Conservation (phyloP, 2,113 vertebrate genomes). For the Festucalex cinctus region DNA sequence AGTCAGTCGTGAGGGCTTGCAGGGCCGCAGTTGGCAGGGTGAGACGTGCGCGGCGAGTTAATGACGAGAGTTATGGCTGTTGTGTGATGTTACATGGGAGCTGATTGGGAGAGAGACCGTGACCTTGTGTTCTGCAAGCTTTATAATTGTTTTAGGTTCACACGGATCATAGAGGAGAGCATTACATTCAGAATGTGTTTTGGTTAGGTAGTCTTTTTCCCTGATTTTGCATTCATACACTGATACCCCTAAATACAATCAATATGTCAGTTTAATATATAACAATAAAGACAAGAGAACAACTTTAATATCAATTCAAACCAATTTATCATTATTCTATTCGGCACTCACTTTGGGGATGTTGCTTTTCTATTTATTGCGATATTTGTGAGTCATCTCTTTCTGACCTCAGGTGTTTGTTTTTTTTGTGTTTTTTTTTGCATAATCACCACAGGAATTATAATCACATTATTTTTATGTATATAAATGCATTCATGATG, state of each 20-base stretch:
- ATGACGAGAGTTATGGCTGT: slow-evolving; percentile 32
- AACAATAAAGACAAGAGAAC: too few relatives aligned
- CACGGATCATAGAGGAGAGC: not conserved
- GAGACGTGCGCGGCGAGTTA: slow-evolving; percentile 32
- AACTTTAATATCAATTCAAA: too few relatives aligned
- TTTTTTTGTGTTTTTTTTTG: not conserved
- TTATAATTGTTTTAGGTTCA: slow-evolving; percentile 5
- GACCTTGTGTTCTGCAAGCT: slow-evolving; percentile 24
- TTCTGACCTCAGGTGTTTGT: not conserved
- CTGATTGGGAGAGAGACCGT: slow-evolving; percentile 41
- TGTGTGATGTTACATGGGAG: slow-evolving; percentile 42
- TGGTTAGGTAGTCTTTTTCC: not conserved
- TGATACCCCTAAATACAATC: not conserved
- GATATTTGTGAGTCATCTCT: not conserved
- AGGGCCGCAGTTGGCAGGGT: slow-evolving; percentile 23
- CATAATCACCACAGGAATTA: not conserved
- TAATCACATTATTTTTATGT: not conserved
- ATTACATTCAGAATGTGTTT: slow-evolving; percentile 9
- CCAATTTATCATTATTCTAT: too few relatives aligned
- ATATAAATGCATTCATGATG: not conserved
- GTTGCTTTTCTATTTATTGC: not conserved
- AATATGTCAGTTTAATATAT: too few relatives aligned
- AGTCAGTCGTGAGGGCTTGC: slow-evolving; percentile 18
- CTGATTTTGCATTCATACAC: not conserved
- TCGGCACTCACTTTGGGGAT: too few relatives aligned